Evolutionary conservation across 2,113 vertebrate species (phyloP).

Genomic region (Phrynosoma platyrhinos): DNA sequence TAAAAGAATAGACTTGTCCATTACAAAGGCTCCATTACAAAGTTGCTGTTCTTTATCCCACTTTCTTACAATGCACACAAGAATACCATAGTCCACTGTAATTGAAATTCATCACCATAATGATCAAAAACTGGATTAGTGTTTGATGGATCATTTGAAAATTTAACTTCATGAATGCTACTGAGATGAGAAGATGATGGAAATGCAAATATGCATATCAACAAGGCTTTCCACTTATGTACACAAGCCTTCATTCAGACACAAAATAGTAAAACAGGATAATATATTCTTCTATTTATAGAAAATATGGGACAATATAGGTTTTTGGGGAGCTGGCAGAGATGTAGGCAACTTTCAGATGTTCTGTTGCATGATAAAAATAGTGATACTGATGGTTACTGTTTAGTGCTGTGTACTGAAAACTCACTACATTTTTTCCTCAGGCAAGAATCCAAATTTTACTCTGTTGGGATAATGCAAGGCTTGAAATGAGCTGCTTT

Average conservation of each 20-base stretch:
- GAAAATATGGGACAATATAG: background rate
- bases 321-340: background rate
- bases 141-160: conserved; percentile 8
- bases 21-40: too few species aligned
- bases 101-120: background rate
- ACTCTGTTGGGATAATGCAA: background rate
- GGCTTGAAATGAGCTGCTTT: background rate
- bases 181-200: background rate
- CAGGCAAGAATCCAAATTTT: conserved; percentile 2
- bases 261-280: background rate
- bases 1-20: too few species aligned
- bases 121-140: background rate
- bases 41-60: too few species aligned
- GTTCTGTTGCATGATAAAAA: conserved; percentile 1
- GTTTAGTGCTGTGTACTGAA: background rate
- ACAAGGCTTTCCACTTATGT: background rate
- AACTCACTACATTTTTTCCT: background rate
- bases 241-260: background rate
- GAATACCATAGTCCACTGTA: background rate
- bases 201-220: background rate
- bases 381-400: background rate
- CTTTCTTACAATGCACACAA: background rate
- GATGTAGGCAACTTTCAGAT: background rate
- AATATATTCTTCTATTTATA: background rate
- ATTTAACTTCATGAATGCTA: background rate